A percentile compares a stretch with the other conserved stretches of the same genome.
Evolutionary conservation across 35 echinoderm and acorn worm genomes (phyloP).

Genomic region (Stichopus chloronotus): DNA sequence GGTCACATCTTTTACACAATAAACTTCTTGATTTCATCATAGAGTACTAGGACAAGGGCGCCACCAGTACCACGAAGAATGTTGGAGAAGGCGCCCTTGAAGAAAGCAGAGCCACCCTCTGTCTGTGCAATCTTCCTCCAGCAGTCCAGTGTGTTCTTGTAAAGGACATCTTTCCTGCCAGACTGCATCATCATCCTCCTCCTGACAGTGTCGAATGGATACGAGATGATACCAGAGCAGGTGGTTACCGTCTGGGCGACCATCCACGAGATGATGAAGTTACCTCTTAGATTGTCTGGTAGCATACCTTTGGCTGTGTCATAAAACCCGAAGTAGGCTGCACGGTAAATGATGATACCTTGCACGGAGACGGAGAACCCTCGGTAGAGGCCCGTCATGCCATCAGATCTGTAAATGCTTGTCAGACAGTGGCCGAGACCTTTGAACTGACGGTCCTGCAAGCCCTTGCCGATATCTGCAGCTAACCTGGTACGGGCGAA

Average conservation of each 20-base stretch:
- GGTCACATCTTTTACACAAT: constrained; percentile 17
- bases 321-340: constrained; percentile 97
- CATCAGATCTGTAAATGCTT: constrained; percentile 91
- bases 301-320: constrained; percentile 96
- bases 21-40: constrained; percentile 93
- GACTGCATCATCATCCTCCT: constrained; percentile 99
- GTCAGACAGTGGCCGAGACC: constrained; percentile 91
- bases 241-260: constrained; percentile 87
- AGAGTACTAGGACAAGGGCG: constrained; percentile 88
- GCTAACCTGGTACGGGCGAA: constrained; percentile 98
- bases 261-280: constrained; percentile 96
- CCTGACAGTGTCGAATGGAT: constrained; percentile 98
- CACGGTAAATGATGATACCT: constrained; percentile 99
- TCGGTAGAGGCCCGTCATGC: constrained; percentile 83
- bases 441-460: constrained; percentile 74
- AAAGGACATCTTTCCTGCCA: constrained; percentile 87
- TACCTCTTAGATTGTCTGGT: constrained; percentile 60
- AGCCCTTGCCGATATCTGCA: constrained; percentile 83
- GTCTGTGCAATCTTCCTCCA: constrained; percentile 85
- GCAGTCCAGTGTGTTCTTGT: constrained; percentile 96
- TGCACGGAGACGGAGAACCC: constrained; percentile 91
- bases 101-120: constrained; percentile 88
- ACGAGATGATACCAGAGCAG: constrained; percentile 96
- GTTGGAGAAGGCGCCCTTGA: constrained; percentile 99
- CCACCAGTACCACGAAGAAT: constrained; percentile 97